Conservation (phyloP, 2,797 vertebrate species). For the Tapirus indicus region DNA sequence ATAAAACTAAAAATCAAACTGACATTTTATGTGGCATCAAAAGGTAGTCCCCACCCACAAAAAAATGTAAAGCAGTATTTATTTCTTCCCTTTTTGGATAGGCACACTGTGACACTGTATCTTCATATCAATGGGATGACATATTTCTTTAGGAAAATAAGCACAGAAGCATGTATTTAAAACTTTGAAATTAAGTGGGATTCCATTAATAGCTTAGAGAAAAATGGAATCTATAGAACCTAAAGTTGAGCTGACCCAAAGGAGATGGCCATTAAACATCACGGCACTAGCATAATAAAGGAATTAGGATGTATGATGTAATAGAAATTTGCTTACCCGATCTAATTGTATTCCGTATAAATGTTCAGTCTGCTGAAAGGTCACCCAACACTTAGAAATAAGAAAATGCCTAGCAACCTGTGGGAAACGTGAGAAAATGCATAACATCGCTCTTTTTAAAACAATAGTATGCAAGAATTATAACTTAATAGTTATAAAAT, state of each 20-base stretch:
- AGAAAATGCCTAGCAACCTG: conserved; percentile 58
- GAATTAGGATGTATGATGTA: conserved; percentile 56
- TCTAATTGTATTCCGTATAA: conserved; percentile 60
- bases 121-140: background rate
- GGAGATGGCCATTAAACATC: background rate
- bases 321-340: conserved; percentile 54
- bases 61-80: background rate
- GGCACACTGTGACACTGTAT: background rate
- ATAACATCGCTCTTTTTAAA: conserved; percentile 23
- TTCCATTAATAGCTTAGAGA: background rate
- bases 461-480: background rate
- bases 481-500: conserved; percentile 52
- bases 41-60: background rate
- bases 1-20: background rate
- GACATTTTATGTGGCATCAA: background rate
- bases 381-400: conserved; percentile 61
- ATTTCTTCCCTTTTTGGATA: background rate
- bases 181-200: conserved; percentile 31
- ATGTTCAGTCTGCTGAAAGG: conserved; percentile 54
- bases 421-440: conserved; percentile 36
- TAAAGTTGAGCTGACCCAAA: background rate
- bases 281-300: background rate
- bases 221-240: background rate
- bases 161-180: background rate
- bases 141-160: background rate